Percentiles rank a stretch among this genome's conserved stretches.
These are phyloP conservation scores for Harlomillsia oculata DNA, from an alignment of 1,140 invertebrate genomes.

Conservation along the genomic window DNA sequence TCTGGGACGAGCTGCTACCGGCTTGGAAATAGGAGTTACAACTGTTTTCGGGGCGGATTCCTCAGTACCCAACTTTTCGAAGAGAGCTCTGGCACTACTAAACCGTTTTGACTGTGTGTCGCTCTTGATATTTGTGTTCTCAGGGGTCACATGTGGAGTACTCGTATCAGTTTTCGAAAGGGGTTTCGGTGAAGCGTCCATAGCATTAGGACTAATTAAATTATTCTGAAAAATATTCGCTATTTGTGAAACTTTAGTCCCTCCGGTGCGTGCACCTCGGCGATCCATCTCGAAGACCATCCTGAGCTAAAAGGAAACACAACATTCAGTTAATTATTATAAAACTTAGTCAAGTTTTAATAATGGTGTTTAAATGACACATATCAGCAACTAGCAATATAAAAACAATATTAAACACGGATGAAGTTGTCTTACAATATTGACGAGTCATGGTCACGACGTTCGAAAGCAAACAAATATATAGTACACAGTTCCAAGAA, in stretches of 20 bases:
- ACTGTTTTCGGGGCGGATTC: constrained; percentile 44
- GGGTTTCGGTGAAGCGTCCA: constrained; percentile 38
- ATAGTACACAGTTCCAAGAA: no score
- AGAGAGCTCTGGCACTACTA: constrained; percentile 81
- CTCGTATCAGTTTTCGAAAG: constrained; percentile 35
- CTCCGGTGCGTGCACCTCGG: constrained; percentile 39
- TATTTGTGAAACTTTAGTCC: constrained; percentile 79
- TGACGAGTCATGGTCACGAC: no score
- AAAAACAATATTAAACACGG: no score
- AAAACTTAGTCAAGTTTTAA: no score
- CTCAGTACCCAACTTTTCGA: constrained; percentile 79
- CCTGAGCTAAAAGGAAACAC: no score
- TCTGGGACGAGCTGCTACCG: not conserved
- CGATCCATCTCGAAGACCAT: constrained; percentile 32
- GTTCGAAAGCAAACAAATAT: no score
- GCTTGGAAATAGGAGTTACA: not conserved
- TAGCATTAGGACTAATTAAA: constrained; percentile 35
- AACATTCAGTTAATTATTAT: no score
- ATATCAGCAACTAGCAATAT: no score
- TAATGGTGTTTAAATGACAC: no score
- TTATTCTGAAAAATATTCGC: constrained; percentile 70
- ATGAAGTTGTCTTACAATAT: no score
- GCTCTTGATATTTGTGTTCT: constrained; percentile 45
- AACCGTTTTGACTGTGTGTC: constrained; percentile 82
- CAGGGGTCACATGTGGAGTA: constrained; percentile 28